Evolutionary conservation across 2,888 invertebrate species (phyloP).

Genomic region (Agriopis leucophaearia): DNA sequence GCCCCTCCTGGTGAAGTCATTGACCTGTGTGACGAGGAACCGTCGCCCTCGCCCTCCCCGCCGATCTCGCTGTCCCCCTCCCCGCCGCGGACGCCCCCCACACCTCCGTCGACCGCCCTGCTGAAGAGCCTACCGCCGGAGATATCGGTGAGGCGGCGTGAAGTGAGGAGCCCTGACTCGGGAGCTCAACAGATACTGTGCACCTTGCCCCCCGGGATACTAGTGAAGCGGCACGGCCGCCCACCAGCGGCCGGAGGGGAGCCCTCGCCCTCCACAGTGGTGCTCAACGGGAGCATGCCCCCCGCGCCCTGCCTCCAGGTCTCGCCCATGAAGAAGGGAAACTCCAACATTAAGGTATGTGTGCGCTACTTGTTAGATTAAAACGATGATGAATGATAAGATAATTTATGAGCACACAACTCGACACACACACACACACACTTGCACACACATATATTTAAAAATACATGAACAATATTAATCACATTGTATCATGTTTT

Average conservation of each 20-base stretch:
- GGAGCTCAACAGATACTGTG: background rate
- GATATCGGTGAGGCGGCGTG: background rate
- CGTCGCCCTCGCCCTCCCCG: background rate
- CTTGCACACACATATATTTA: too few relatives aligned
- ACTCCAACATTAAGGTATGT: background rate
- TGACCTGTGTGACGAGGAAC: background rate
- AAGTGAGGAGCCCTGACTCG: background rate
- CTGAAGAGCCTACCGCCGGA: background rate
- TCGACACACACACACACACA: too few relatives aligned
- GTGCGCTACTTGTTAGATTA: background rate
- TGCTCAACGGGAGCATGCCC: slow-evolving; percentile 1
- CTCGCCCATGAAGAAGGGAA: background rate
- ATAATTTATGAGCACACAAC: too few relatives aligned
- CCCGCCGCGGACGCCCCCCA: background rate
- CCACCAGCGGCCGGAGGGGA: background rate
- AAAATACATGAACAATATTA: too few relatives aligned
- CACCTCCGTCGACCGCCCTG: background rate
- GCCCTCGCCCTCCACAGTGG: background rate
- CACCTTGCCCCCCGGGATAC: slow-evolving; percentile 2
- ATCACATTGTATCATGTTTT: too few relatives aligned
- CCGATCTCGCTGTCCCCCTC: background rate
- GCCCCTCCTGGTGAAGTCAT: background rate
- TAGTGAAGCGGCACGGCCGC: background rate
- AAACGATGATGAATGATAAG: too few relatives aligned
- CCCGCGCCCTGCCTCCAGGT: background rate